Evolutionary conservation across 1,140 invertebrate species (phyloP).

Genomic region (Mycetomoellerius zeteki): DNA sequence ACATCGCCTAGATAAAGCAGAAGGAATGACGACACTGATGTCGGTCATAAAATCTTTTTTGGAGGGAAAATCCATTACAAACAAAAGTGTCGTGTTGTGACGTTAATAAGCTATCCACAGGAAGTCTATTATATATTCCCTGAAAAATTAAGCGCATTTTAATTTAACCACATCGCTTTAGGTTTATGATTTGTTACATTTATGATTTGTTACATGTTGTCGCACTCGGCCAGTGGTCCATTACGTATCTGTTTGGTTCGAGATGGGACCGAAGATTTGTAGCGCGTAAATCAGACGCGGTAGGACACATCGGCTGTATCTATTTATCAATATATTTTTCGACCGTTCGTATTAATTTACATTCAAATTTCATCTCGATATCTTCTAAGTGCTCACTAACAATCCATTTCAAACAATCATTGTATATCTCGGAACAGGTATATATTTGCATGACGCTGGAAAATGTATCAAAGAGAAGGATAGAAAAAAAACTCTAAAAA

Average conservation of each 20-base stretch:
- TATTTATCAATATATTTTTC: neutral
- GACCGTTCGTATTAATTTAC: constrained; percentile 9
- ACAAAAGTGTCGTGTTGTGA: constrained; percentile 31
- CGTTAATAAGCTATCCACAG: constrained; percentile 62
- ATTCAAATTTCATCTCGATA: neutral
- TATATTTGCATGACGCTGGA: constrained; percentile 21
- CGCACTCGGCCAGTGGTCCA: constrained; percentile 60
- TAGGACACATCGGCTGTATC: neutral
- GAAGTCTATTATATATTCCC: constrained; percentile 70
- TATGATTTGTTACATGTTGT: constrained; percentile 74
- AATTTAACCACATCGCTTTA: constrained; percentile 60
- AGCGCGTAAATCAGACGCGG: constrained; percentile 63
- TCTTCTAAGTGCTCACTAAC: neutral
- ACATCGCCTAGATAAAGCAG: neutral
- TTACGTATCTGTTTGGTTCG: constrained; percentile 41
- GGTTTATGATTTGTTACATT: constrained; percentile 75
- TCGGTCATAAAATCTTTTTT: constrained; percentile 46
- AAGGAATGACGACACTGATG: constrained; percentile 3
- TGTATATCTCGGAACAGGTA: neutral
- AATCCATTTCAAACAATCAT: neutral
- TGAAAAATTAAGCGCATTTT: constrained; percentile 69
- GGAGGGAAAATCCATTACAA: constrained; percentile 71
- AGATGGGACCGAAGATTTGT: constrained; percentile 68
- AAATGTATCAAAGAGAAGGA: neutral
- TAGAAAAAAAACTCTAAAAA: constrained; percentile 11